A percentile compares a stretch with the other conserved stretches of the same genome.
These are phyloP conservation scores for Psittacara wagleri DNA, from an alignment of 2,113 vertebrate genomes.

Conservation along the genomic window DNA sequence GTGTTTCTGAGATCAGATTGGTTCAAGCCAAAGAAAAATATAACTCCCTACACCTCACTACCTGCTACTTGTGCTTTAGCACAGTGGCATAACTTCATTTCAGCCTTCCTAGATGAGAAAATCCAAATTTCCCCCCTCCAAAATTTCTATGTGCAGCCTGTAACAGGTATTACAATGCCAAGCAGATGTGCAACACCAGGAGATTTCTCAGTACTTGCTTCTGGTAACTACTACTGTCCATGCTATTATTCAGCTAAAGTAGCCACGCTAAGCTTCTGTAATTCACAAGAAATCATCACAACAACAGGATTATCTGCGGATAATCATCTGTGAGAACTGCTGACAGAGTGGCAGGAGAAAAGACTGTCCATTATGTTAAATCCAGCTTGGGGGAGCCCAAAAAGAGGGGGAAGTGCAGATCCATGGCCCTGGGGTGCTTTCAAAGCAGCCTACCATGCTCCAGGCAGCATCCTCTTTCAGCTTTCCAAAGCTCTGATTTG, in stretches of 20 bases:
- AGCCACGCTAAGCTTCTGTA: neutral
- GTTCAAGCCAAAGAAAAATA: neutral
- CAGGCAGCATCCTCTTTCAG: neutral
- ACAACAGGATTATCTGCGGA: neutral
- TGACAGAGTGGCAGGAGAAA: neutral
- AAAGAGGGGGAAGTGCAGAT: neutral
- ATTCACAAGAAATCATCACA: neutral
- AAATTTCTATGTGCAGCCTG: rapidly evolving
- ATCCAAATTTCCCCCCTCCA: neutral
- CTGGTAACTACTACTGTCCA: neutral
- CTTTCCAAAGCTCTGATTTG: neutral
- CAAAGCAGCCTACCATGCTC: neutral
- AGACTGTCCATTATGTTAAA: neutral
- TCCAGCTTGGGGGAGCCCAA: neutral
- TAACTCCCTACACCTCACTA: neutral
- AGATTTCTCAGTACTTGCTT: neutral
- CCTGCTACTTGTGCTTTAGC: neutral
- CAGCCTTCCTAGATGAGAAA: neutral
- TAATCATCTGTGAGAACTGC: slow-evolving; percentile 4
- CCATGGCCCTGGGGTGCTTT: neutral
- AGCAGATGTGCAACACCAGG: neutral
- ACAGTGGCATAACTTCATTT: neutral
- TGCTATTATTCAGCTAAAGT: neutral
- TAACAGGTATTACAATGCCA: neutral
- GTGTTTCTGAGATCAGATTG: neutral